phyloP scores from a whole-genome alignment of 2,797 vertebrate species.

The Hozukius guyotensis region DNA sequence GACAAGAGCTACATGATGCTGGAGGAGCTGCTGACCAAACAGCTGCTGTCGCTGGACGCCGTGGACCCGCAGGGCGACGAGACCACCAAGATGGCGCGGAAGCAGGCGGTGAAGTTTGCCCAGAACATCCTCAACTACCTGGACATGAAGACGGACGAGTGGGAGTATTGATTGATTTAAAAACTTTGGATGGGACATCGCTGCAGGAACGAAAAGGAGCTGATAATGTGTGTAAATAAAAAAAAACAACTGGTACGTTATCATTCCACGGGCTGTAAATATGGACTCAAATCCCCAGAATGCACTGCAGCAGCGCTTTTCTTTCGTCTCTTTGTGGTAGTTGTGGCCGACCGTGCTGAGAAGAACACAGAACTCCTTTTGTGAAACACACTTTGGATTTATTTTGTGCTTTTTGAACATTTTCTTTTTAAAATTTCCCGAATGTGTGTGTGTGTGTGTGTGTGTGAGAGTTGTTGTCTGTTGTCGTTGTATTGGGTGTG shows the following conservation, averaged over 20 bases:
- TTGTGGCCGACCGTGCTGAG: conserved; percentile 53
- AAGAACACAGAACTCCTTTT: conserved; percentile 60
- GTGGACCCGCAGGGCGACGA: conserved; percentile 94
- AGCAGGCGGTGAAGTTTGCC: conserved; percentile 96
- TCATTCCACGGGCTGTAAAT: conserved; percentile 70
- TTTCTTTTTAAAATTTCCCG: conserved; percentile 49
- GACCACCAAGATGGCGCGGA: conserved; percentile 89
- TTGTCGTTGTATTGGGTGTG: not conserved
- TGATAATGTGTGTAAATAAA: conserved; percentile 58
- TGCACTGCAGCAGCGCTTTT: conserved; percentile 75
- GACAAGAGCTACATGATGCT: conserved; percentile 96
- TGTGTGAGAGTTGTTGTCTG: not conserved
- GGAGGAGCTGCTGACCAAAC: conserved; percentile 97
- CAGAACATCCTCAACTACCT: conserved; percentile 97
- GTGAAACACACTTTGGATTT: conserved; percentile 50
- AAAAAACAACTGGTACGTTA: conserved; percentile 31
- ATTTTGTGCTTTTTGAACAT: conserved; percentile 43
- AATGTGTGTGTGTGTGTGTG: conserved; percentile 34
- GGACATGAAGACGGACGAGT: conserved; percentile 98
- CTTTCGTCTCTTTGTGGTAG: conserved; percentile 55
- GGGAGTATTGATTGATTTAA: conserved; percentile 88
- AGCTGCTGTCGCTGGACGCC: conserved; percentile 93
- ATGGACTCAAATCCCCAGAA: conserved; percentile 72
- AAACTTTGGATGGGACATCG: not conserved
- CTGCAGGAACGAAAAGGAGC: conserved; percentile 27